Percentiles rank a stretch among this genome's conserved stretches.
Conservation (phyloP, 2,888 invertebrate species). For the Schizotus pectinicornis region DNA sequence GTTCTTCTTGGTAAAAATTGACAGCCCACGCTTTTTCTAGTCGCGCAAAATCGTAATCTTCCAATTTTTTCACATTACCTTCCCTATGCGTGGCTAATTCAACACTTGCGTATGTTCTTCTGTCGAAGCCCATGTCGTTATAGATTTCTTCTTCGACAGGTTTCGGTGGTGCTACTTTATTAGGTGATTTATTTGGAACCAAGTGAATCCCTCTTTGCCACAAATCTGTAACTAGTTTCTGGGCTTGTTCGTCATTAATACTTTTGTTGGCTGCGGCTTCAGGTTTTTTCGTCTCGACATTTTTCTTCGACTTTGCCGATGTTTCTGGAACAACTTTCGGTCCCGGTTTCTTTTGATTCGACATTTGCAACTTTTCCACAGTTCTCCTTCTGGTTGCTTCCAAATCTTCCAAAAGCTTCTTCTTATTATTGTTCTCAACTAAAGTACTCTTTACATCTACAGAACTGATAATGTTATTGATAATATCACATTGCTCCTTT, state of each 20-base stretch:
- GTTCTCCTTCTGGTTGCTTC: conserved; percentile 47
- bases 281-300: conserved; percentile 1
- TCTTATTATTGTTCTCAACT: conserved; percentile 6
- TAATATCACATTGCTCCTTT: conserved; percentile 1
- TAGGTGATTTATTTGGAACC: conserved; percentile 46
- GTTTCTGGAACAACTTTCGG: not conserved
- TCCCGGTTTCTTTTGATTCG: not conserved
- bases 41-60: conserved; percentile 16
- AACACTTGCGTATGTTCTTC: not conserved
- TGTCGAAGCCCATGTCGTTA: conserved; percentile 3
- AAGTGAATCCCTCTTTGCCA: conserved; percentile 54
- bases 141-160: not conserved
- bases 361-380: conserved; percentile 39
- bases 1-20: conserved; percentile 11
- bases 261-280: not conserved
- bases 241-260: conserved; percentile 36
- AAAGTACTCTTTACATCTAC: conserved; percentile 21
- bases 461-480: conserved; percentile 13
- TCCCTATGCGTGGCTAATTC: conserved; percentile 3
- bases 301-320: not conserved
- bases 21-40: conserved; percentile 8
- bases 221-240: conserved; percentile 48
- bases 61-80: not conserved
- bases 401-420: conserved; percentile 40
- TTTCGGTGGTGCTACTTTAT: conserved; percentile 5